phyloP scores from a whole-genome alignment of 2,888 invertebrate species.

The Eristalinus aeneus region DNA sequence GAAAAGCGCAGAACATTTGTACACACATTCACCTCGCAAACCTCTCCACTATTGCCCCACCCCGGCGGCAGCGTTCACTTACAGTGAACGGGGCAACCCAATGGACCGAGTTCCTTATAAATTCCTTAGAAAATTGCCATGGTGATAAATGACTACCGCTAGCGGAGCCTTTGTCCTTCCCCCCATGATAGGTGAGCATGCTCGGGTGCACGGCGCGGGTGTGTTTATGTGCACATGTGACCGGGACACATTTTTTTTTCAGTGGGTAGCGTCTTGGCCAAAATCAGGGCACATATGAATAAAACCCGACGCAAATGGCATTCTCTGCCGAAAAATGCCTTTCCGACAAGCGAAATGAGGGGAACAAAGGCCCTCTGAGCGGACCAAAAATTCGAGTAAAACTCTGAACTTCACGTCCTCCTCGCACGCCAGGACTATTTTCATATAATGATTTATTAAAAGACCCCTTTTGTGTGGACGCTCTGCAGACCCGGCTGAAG shows the following conservation, averaged over 20 bases:
- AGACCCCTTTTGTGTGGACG: constrained; percentile 54
- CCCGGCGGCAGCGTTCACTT: not conserved
- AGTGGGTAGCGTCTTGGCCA: constrained; percentile 1
- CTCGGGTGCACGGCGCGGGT: not conserved
- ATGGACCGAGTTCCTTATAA: constrained; percentile 53
- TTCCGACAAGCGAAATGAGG: constrained; percentile 29
- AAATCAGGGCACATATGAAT: constrained; percentile 65
- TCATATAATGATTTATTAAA: constrained; percentile 67
- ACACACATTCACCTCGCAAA: not conserved
- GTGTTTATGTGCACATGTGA: constrained; percentile 48
- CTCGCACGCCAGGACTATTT: constrained; percentile 54
- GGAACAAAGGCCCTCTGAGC: not conserved
- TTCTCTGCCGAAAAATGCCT: constrained; percentile 57
- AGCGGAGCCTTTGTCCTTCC: constrained; percentile 48
- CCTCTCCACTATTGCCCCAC: not conserved
- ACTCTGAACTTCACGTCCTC: constrained; percentile 34
- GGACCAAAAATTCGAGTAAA: not conserved
- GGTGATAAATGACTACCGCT: constrained; percentile 62
- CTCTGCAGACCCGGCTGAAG: not conserved
- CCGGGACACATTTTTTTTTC: constrained; percentile 28
- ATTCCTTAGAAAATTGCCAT: constrained; percentile 61
- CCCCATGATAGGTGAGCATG: constrained; percentile 33
- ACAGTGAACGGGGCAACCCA: constrained; percentile 3
- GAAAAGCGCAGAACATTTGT: not conserved
- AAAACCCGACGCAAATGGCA: constrained; percentile 61